These are phyloP conservation scores for Harpagifer antarcticus DNA, from an alignment of 2,797 vertebrate genomes.

Conservation along the genomic window DNA sequence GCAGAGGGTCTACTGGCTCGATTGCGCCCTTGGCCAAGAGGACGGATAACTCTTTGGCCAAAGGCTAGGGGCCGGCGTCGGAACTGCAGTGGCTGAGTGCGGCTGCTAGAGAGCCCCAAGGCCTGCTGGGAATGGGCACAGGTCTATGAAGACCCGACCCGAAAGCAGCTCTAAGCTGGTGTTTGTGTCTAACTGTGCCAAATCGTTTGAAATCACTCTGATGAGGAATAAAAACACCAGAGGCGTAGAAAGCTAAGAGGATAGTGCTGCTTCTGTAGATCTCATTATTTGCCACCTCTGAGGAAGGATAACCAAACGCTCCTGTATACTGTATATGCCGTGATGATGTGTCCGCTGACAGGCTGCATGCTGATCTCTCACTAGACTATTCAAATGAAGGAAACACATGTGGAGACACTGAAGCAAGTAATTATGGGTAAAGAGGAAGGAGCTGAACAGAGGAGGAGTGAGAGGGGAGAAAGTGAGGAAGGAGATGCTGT, in stretches of 20 bases:
- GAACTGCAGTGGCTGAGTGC: too few relatives aligned
- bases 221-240: constrained; percentile 53
- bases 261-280: constrained; percentile 25
- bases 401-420: constrained; percentile 35
- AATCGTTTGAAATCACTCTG: constrained; percentile 52
- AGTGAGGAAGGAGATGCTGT: constrained; percentile 57
- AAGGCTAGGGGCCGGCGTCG: too few relatives aligned
- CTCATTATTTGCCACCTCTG: constrained; percentile 41
- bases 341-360: constrained; percentile 20
- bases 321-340: neutral
- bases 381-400: constrained; percentile 39
- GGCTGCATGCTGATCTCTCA: constrained; percentile 24
- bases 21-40: too few relatives aligned
- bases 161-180: constrained; percentile 26
- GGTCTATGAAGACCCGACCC: neutral
- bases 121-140: too few relatives aligned
- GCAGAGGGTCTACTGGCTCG: too few relatives aligned
- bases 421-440: constrained; percentile 47
- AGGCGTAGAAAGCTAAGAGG: constrained; percentile 30
- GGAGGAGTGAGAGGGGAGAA: constrained; percentile 28
- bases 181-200: constrained; percentile 31
- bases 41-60: too few relatives aligned
- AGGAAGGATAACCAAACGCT: constrained; percentile 32
- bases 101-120: too few relatives aligned
- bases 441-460: constrained; percentile 33